Evolutionary conservation across 1,140 invertebrate species (phyloP).

Genomic region (Maconellicoccus hirsutus): DNA sequence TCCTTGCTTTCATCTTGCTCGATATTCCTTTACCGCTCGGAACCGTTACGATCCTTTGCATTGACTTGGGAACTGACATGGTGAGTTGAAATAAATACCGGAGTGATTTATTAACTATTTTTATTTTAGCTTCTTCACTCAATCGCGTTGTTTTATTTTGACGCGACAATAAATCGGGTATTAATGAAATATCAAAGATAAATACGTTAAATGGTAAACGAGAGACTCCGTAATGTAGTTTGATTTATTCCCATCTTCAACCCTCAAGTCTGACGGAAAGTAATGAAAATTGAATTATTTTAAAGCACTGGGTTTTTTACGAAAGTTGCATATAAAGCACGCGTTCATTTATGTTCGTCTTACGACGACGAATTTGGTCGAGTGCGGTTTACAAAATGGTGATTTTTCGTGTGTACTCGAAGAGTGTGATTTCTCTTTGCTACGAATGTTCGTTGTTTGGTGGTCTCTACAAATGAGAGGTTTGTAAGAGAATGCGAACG

Average conservation of each 20-base stretch:
- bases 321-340: background rate
- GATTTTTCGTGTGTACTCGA: too few relatives aligned
- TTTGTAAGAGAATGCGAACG: too few relatives aligned
- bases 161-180: background rate
- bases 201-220: background rate
- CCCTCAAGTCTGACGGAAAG: background rate
- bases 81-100: conserved; percentile 46
- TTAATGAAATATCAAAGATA: background rate
- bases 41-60: conserved; percentile 98
- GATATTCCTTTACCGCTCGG: conserved; percentile 95
- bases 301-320: background rate
- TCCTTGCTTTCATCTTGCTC: conserved; percentile 93
- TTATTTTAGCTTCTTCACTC: conserved; percentile 24
- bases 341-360: background rate
- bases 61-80: conserved; percentile 99
- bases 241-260: too few relatives aligned
- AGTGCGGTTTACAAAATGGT: too few relatives aligned
- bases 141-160: background rate
- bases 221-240: background rate
- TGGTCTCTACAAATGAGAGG: too few relatives aligned
- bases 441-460: too few relatives aligned
- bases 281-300: background rate
- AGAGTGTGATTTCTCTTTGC: too few relatives aligned
- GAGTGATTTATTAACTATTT: conserved; percentile 2
- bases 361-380: too few relatives aligned